Percentiles rank a stretch among this genome's conserved stretches.
Evolutionary conservation across 2,888 invertebrate species (phyloP).

Genomic region (Himalopsyche kuldschensis): DNA sequence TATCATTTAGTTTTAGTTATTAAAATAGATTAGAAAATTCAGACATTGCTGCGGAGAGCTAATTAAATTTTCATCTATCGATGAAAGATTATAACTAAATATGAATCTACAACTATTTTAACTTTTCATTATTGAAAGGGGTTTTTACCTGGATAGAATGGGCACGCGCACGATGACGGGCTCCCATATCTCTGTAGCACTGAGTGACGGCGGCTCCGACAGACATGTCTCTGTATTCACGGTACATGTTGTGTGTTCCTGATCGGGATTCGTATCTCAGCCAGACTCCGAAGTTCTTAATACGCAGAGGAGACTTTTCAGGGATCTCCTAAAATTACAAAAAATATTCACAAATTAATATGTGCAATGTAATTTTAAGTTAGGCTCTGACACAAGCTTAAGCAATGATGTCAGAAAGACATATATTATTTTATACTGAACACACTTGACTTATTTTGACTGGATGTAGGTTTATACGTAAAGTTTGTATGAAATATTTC

Average conservation of each 20-base stretch:
- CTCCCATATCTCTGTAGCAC: conserved; percentile 98
- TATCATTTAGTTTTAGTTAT: no score
- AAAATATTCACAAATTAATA: background rate
- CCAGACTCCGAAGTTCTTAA: conserved; percentile 99
- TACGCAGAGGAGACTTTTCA: conserved; percentile 89
- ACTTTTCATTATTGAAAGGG: no score
- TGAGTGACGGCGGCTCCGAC: conserved; percentile 96
- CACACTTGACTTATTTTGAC: background rate
- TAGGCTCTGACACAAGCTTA: no score
- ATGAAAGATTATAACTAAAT: no score
- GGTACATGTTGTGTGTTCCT: conserved; percentile 99
- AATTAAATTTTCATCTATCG: no score
- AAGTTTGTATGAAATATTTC: background rate
- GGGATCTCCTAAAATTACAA: conserved; percentile 64
- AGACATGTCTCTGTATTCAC: conserved; percentile 96
- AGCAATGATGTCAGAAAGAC: no score
- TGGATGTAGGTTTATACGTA: background rate
- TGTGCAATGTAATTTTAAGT: no score
- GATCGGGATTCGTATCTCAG: conserved; percentile 97
- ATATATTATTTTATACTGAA: no score
- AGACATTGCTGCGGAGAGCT: no score
- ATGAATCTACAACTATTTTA: no score
- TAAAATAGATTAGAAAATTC: no score
- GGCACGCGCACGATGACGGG: conserved; percentile 95
- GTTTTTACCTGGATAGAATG: conserved; percentile 82